Conservation (phyloP, 2,113 vertebrate species). For the Hyperoodon ampullatus region DNA sequence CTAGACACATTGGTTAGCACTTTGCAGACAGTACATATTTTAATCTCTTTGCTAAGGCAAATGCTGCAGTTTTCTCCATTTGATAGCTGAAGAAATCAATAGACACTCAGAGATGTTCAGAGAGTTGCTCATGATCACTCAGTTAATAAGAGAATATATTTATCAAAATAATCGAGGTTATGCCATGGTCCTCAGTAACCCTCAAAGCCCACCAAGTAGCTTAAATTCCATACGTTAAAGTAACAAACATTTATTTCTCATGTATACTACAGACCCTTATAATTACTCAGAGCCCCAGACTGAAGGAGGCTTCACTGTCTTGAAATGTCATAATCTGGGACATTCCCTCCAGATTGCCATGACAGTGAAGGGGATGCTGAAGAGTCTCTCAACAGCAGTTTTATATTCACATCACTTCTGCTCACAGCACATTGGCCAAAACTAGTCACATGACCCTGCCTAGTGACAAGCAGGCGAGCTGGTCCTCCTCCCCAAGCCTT, state of each 20-base stretch:
- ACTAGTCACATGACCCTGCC: not conserved
- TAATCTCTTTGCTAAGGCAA: not conserved
- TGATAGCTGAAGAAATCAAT: not conserved
- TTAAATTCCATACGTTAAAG: not conserved
- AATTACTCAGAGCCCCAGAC: not conserved
- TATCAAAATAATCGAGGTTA: not conserved
- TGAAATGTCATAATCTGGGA: not conserved
- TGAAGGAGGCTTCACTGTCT: not conserved
- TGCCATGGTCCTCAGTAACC: not conserved
- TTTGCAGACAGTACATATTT: not conserved
- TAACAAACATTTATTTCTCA: not conserved
- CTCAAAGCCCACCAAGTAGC: not conserved
- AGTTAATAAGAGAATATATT: not conserved
- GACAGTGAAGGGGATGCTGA: not conserved
- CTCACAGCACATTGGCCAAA: not conserved
- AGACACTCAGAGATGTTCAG: not conserved
- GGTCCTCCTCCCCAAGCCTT: not conserved
- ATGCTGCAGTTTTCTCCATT: not conserved
- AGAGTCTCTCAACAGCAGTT: not conserved
- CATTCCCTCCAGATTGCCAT: fast-evolving
- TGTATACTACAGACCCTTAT: not conserved
- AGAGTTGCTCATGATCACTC: not conserved
- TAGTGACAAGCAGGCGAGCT: not conserved
- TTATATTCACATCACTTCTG: not conserved
- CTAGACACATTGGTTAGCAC: not conserved